These are phyloP conservation scores for Dromius quadrimaculatus DNA, from an alignment of 2,888 invertebrate genomes.

Conservation along the genomic window DNA sequence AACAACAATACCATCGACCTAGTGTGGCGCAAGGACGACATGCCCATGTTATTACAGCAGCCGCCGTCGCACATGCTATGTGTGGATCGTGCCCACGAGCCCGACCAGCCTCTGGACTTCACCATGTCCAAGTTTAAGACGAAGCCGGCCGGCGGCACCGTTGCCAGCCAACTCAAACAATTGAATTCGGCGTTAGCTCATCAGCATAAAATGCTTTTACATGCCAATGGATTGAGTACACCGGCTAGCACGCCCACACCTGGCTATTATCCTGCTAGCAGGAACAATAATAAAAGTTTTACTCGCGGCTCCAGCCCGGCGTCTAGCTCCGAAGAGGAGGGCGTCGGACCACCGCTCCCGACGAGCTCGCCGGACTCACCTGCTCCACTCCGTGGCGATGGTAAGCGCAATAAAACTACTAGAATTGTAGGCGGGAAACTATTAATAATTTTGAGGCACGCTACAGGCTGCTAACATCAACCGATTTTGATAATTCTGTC, in stretches of 20 bases:
- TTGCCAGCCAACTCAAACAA: constrained; percentile 64
- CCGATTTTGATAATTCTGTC: too few relatives aligned
- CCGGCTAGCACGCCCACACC: neutral
- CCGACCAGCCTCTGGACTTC: constrained; percentile 80
- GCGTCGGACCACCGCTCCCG: constrained; percentile 64
- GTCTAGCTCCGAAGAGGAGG: constrained; percentile 67
- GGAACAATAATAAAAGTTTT: constrained; percentile 63
- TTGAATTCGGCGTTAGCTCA: constrained; percentile 58
- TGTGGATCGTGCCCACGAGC: constrained; percentile 61
- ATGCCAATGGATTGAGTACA: constrained; percentile 60
- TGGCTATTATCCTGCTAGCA: constrained; percentile 61
- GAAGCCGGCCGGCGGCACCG: constrained; percentile 60
- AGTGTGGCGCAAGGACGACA: constrained; percentile 64
- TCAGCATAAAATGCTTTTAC: constrained; percentile 65
- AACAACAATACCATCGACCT: constrained; percentile 71
- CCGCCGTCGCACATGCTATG: constrained; percentile 64
- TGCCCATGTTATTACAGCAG: constrained; percentile 75
- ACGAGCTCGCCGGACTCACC: constrained; percentile 64
- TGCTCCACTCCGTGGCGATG: constrained; percentile 64
- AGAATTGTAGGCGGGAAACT: too few relatives aligned
- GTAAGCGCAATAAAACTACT: too few relatives aligned
- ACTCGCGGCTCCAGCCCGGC: constrained; percentile 64
- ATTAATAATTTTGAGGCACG: too few relatives aligned
- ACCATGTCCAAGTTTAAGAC: constrained; percentile 74
- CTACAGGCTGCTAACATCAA: too few relatives aligned